Evolutionary conservation across 2,113 vertebrate species (phyloP), one percentile per base, ranked within the genome.

Genomic region (Diphyllodes magnificus): DNA sequence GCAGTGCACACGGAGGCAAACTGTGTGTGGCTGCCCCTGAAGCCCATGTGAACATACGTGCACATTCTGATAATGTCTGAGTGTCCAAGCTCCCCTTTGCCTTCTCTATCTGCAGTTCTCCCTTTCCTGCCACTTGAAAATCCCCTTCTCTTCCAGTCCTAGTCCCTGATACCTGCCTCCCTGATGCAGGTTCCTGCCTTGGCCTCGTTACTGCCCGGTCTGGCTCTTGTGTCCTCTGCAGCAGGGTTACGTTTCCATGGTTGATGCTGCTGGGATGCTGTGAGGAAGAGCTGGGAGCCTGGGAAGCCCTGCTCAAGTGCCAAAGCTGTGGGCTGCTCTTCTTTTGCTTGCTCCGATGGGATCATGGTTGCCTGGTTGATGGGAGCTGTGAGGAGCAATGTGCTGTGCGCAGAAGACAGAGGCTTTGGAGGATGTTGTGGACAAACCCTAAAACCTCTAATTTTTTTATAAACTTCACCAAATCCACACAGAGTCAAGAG

Each of bases 31-130:
- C 5, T 40, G 63, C 17, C 72, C 61, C 53, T 59, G 53, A 71
- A 45, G 51, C n/a, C 47, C 39, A 6, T 0, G 3, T 57, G 66
- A 83, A 68, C 28, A 30, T 0, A 24, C 0, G 0, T 40, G 42
- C 27, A 50, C 0, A 4, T 22, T 78, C 45, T 40, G 37, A 20
- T 51, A 35, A n/a, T 33, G 78, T 69, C n/a, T 18, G 22, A 57
- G 15, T 7, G 6, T 40, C 79, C 53, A 40, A 73, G 16, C 14
- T 49, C 49, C 45, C 47, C 65, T 77, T 27, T 60, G 21, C 19
- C 23, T 60, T 33, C 35, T 45, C 9, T 7, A 35, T 7, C 10
- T 70, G 39, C 30, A 83, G 15, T 39, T 45, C 12, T 78, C 25
- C 30, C 15, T 79, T 78, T 63, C 8, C 33, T 60, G 54, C 24